These are phyloP conservation scores for Melangyna quadrimaculata DNA, from an alignment of 2,888 invertebrate species.

Conservation along the genomic window DNA sequence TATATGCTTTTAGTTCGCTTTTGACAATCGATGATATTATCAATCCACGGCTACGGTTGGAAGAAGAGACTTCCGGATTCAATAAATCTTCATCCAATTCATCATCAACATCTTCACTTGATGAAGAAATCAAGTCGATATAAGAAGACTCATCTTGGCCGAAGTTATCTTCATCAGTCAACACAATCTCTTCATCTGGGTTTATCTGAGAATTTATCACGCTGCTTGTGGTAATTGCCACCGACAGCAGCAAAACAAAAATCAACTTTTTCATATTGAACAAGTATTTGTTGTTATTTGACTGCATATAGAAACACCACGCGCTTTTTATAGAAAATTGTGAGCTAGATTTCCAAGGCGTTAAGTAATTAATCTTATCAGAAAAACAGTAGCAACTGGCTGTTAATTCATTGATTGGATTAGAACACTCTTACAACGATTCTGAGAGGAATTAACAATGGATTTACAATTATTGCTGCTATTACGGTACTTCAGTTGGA, in stretches of 20 bases:
- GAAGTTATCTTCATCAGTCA: background rate
- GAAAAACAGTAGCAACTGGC: slow-evolving; percentile 36
- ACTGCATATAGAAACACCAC: background rate
- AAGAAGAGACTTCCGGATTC: background rate
- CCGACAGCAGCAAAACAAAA: slow-evolving; percentile 9
- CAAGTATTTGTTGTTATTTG: background rate
- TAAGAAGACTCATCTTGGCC: background rate
- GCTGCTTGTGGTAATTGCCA: background rate
- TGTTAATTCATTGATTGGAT: background rate
- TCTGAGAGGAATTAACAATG: background rate
- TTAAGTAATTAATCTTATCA: slow-evolving; percentile 8
- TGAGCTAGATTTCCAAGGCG: background rate
- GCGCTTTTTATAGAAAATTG: slow-evolving; percentile 37
- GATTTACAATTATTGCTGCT: background rate
- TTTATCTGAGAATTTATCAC: background rate
- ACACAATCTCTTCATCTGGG: background rate
- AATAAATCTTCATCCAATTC: background rate
- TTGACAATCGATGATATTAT: slow-evolving; percentile 76
- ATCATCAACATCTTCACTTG: background rate
- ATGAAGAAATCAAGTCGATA: background rate
- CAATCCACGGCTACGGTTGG: slow-evolving; percentile 74
- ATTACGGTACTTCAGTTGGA: background rate
- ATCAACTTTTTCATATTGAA: slow-evolving; percentile 26
- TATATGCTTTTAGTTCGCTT: slow-evolving; percentile 72
- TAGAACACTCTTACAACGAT: background rate